These are phyloP conservation scores for Paracanthobrama guichenoti DNA, from an alignment of 2,113 vertebrate species.

Conservation along the genomic window DNA sequence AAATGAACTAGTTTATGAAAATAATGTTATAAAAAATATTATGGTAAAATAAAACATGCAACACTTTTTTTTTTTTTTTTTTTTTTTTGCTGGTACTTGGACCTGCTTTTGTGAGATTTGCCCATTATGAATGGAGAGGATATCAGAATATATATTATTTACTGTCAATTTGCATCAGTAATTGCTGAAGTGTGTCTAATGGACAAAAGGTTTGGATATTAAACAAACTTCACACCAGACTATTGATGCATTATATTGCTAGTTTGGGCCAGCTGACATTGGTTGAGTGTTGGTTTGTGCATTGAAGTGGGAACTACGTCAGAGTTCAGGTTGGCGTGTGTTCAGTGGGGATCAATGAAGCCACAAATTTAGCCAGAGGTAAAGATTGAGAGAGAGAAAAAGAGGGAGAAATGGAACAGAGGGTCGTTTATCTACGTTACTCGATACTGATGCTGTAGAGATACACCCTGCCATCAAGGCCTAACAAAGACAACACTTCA, in stretches of 20 bases:
- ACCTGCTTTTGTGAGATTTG: not conserved
- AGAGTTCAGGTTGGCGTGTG: not conserved
- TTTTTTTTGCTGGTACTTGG: not conserved
- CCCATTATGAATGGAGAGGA: not conserved
- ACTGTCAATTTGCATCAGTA: not conserved
- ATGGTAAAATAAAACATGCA: not conserved
- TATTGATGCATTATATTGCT: not conserved
- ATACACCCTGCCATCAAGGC: slow-evolving; percentile 17
- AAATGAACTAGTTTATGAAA: not conserved
- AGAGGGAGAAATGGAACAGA: not conserved
- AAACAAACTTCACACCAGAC: not conserved
- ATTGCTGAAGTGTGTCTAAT: not conserved
- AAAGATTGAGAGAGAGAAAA: not conserved
- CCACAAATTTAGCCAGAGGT: not conserved
- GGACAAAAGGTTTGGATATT: too few relatives aligned
- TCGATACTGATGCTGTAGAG: slow-evolving; percentile 20
- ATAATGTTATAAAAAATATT: not conserved
- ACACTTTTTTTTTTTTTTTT: not conserved
- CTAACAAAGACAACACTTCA: slow-evolving; percentile 44
- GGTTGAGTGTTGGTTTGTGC: too few relatives aligned
- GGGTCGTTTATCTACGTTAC: slow-evolving; percentile 17
- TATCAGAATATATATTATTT: not conserved
- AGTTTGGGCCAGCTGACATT: not conserved
- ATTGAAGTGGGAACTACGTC: not conserved
- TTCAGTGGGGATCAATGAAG: not conserved